Conservation (phyloP, 2,888 invertebrate species). For the Siphonodentalium dalli region DNA sequence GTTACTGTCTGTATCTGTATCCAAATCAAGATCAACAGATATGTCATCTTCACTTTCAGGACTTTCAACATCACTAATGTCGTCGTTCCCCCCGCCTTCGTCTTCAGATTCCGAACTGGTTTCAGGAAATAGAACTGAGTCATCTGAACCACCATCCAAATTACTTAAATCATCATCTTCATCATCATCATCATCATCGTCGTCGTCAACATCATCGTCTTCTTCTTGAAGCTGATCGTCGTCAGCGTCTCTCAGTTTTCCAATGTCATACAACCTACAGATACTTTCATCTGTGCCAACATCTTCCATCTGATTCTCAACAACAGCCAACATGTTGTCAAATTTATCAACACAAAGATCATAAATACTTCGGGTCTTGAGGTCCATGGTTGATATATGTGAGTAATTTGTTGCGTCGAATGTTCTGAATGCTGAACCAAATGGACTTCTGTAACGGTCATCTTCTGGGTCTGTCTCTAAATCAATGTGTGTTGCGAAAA, state of each 20-base stretch:
- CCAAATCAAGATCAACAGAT: conserved; percentile 22
- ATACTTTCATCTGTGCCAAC: conserved; percentile 87
- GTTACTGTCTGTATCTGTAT: no score
- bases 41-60: conserved; percentile 35
- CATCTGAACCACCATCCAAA: no score
- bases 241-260: conserved; percentile 83
- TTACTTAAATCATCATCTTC: no score
- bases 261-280: conserved; percentile 91
- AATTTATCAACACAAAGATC: conserved; percentile 82
- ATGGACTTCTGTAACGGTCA: conserved; percentile 71
- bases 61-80: no score
- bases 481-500: conserved; percentile 70
- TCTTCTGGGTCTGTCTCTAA: conserved; percentile 66
- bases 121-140: no score
- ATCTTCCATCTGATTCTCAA: conserved; percentile 74
- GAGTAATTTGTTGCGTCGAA: conserved; percentile 93
- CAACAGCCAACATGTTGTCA: conserved; percentile 87
- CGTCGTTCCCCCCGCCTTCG: no score
- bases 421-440: conserved; percentile 92
- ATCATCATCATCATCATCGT: no score
- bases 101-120: no score
- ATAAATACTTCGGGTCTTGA: conserved; percentile 83
- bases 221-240: conserved; percentile 91
- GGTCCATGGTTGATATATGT: conserved; percentile 93
- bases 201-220: no score